Percentiles rank a stretch among this genome's conserved stretches.
Evolutionary conservation across 2,797 vertebrate species (phyloP).

Genomic region (Lophotriccus pileatus): DNA sequence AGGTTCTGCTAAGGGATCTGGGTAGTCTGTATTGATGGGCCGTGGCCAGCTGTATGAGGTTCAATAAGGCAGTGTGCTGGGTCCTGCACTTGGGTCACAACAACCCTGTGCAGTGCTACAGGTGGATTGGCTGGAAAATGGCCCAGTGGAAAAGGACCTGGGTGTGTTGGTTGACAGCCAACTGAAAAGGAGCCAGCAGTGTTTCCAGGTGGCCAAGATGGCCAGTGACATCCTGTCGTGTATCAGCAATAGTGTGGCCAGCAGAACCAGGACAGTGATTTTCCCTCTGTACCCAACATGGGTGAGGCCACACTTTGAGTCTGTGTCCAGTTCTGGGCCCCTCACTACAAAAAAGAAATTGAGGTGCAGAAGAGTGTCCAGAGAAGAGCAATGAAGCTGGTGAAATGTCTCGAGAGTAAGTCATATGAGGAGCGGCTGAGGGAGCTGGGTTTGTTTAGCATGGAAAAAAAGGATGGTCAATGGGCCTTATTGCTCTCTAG

Average conservation of each 20-base stretch:
- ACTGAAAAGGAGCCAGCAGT: background rate
- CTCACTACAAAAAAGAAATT: background rate
- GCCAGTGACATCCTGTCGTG: fast-evolving
- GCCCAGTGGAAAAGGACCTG: background rate
- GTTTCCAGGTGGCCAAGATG: background rate
- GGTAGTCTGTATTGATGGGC: background rate
- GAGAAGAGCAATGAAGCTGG: background rate
- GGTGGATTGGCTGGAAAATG: background rate
- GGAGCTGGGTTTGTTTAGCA: background rate
- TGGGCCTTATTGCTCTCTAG: background rate
- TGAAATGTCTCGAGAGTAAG: background rate
- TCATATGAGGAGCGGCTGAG: background rate
- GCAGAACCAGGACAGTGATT: background rate
- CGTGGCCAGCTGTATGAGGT: background rate
- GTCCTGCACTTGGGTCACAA: background rate
- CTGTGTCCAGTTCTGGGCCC: background rate
- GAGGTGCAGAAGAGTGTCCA: fast-evolving
- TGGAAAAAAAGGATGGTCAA: fast-evolving
- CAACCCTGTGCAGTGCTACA: background rate
- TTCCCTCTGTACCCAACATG: fast-evolving
- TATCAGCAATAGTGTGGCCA: background rate
- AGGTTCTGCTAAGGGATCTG: background rate
- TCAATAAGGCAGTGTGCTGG: background rate
- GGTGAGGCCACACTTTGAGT: fast-evolving
- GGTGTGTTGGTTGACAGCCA: fast-evolving